phyloP scores from a whole-genome alignment of 2,113 vertebrate species.

The Cyprinodon variegatus region DNA sequence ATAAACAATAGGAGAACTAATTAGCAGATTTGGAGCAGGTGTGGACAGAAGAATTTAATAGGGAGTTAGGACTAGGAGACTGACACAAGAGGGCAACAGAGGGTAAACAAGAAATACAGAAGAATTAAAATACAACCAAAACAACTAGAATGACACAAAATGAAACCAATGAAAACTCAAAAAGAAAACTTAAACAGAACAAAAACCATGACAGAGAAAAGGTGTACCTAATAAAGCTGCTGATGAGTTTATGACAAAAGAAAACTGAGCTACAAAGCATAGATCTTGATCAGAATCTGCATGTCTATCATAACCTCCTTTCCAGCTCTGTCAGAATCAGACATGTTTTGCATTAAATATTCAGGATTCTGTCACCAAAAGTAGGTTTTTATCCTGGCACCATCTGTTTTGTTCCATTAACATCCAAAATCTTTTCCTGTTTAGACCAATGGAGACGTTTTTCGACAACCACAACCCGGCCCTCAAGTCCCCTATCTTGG shows the following conservation, averaged over 20 bases:
- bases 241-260: background rate
- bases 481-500: slow-evolving; percentile 89
- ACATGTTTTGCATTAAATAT: slow-evolving; percentile 19
- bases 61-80: too few relatives aligned
- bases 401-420: background rate
- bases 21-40: too few relatives aligned
- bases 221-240: background rate
- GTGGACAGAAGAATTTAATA: too few relatives aligned
- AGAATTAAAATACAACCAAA: too few relatives aligned
- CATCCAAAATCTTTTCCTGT: background rate
- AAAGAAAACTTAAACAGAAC: too few relatives aligned
- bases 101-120: too few relatives aligned
- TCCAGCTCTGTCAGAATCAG: slow-evolving; percentile 27
- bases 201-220: too few relatives aligned
- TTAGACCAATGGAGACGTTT: slow-evolving; percentile 69
- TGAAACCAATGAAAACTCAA: too few relatives aligned
- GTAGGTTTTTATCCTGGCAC: background rate
- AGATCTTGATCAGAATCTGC: slow-evolving; percentile 33
- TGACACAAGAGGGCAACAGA: too few relatives aligned
- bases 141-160: too few relatives aligned
- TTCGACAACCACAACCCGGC: slow-evolving; percentile 72
- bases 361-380: background rate
- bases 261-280: slow-evolving; percentile 10
- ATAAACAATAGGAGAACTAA: too few relatives aligned
- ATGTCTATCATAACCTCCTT: slow-evolving; percentile 32